Evolutionary conservation across 2,888 invertebrate genomes (phyloP).

Genomic region (Cepaea hortensis): DNA sequence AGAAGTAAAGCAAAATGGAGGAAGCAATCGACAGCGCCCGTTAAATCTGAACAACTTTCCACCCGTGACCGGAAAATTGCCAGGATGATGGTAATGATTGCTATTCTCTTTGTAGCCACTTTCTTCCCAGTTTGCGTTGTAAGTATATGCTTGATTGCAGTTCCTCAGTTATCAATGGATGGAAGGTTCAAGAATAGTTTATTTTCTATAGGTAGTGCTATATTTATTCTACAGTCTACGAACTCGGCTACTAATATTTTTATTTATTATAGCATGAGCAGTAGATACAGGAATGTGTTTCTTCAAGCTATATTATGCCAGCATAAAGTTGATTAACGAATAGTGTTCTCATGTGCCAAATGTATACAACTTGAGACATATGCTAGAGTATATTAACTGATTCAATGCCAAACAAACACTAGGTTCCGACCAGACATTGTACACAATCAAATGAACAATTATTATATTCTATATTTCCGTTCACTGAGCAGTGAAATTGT

Average conservation of each 20-base stretch:
- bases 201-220: not conserved
- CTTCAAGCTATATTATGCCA: not conserved
- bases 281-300: not conserved
- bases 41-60: not conserved
- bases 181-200: not conserved
- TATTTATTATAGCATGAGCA: conserved; percentile 5
- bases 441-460: no score
- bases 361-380: no score
- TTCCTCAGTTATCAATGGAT: conserved; percentile 18
- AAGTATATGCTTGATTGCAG: not conserved
- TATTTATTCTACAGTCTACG: not conserved
- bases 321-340: no score
- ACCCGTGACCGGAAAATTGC: not conserved
- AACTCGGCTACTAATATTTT: conserved; percentile 14
- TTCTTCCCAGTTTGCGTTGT: conserved; percentile 8
- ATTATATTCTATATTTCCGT: no score
- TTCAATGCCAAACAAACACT: no score
- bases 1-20: conserved; percentile 35
- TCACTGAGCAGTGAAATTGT: no score
- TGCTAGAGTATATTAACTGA: no score
- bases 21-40: not conserved
- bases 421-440: no score
- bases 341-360: no score
- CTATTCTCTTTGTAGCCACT: conserved; percentile 8
- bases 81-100: conserved; percentile 8